Base-by-base conservation (phyloP, 2,113 vertebrate species). In the Stegastes partitus region DNA sequence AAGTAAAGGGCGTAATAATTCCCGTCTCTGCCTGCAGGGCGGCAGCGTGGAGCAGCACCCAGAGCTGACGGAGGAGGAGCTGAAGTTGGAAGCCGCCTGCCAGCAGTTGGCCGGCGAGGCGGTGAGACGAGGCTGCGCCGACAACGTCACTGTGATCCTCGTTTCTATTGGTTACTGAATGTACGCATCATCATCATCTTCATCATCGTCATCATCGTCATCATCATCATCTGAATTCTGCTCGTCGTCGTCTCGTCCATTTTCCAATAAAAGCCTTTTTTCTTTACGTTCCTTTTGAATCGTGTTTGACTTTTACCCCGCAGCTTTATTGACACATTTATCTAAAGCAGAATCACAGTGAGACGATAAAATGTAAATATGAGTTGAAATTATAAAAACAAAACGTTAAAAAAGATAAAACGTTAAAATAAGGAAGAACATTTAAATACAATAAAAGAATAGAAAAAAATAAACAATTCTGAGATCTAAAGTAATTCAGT, bases 91-190 rank as follows among this genome's bases (percentile, higher is more conserved):
- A 59, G 90, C 96, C 0, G 97, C 98, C 0, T 98, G 97, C 74
- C 97, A 97, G 82, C 94, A 96, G 69, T 82, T 99, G 89, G 97
- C 98, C 73, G 95, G 37, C 66, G 97, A 98, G 92, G 98, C 98
- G 0, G 98, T 99, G 68, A 96, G 96, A 87, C 94, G 98, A 4
- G 98, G 98, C 19, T 97, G 97, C 0, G 98, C 97, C 0, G 98
- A 99, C 93, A 99, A 99, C 0, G 98, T 99, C 83, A 99, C 98
- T 0, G 97, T 99, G 23, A 92, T 99, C 91, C 61, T 99, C 76
- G 94, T 99, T 9, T 95, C 94, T 55, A 91, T 99, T 49, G 92
- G 93, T 51, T 95, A 84, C 86, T 97, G 93, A 97, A 83, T 62
- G 8, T 39, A 21, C 34, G 34, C 45, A 19, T 1, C 34, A 53